Conservation (phyloP, 2,113 vertebrate species). For the Probosciger aterrimus region DNA sequence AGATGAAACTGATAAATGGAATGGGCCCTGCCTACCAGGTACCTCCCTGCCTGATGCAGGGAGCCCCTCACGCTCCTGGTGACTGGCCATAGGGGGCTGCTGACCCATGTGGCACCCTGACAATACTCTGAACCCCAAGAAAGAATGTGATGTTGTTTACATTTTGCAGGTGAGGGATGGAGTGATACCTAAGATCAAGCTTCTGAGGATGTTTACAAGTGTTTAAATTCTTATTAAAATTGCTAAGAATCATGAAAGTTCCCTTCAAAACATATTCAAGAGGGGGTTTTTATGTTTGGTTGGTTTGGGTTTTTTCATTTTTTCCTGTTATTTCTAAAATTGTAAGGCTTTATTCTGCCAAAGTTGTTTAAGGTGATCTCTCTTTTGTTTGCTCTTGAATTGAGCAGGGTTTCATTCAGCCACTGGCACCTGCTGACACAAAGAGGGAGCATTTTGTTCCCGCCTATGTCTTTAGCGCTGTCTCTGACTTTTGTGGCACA, state of each 20-base stretch:
- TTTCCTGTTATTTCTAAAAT: neutral
- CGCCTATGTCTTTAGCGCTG: neutral
- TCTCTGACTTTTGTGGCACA: neutral
- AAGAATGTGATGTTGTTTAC: neutral
- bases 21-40: neutral
- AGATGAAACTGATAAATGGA: neutral
- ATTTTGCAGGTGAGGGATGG: neutral
- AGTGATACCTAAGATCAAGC: neutral
- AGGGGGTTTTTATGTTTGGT: neutral
- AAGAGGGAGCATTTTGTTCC: neutral
- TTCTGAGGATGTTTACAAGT: neutral
- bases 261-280: neutral
- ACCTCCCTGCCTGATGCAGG: neutral
- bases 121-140: neutral
- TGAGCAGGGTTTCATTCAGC: neutral
- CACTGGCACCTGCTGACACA: neutral
- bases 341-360: neutral
- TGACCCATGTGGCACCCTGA: neutral
- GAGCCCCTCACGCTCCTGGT: neutral
- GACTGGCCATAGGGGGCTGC: neutral
- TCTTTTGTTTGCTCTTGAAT: neutral
- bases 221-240: neutral
- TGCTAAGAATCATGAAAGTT: neutral
- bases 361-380: neutral
- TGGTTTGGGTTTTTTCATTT: neutral